Evolutionary conservation across 2,113 vertebrate species (phyloP), one percentile per base, ranked within the genome.

Genomic region (Thymallus thymallus): DNA sequence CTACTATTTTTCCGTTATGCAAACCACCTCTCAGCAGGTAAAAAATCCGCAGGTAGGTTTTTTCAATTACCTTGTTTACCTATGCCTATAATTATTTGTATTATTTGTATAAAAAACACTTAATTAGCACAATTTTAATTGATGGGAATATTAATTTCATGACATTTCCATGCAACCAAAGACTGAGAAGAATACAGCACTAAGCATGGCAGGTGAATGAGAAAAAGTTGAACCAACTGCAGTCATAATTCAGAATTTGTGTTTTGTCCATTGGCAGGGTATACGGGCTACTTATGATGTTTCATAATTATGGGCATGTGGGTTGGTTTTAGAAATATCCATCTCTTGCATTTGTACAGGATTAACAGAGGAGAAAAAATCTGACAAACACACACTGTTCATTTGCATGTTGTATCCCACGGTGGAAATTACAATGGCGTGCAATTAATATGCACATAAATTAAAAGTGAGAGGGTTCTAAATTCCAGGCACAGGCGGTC

Each of bases 361-460:
- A 76, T 76, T 67, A 41, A 41, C 35, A 78, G 72, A 73, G 45
- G 72, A 72, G 10, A 35, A 73, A 58, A 68, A 72, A 62, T 56
- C 77, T 26, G 69, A 84, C 83, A 80, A 74, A 90, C 69, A 80
- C 84, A 78, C 55, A 85, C 78, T 61, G 81, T 68, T 76, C 79
- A 93, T 92, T 93, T 93, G 91, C 92, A 91, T 93, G 90, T 84
- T 84, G 87, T 91, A 86, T 92, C 92, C 91, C 91, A 93, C 91
- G 92, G 91, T 92, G 90, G 86, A 90, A 92, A 93, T 90, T 88
- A 93, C 92, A 94, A 93, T 89, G 79, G 90, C 60, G 77, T 80
- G 80, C 84, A 92, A 93, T 94, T 93, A 94, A 93, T 92, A 93
- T 94, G 93, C 90, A 78, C 93, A 94, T 94, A 93, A 92, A 93